Evolutionary conservation across 1,140 invertebrate species (phyloP).

Genomic region (Nilaparvata lugens): DNA sequence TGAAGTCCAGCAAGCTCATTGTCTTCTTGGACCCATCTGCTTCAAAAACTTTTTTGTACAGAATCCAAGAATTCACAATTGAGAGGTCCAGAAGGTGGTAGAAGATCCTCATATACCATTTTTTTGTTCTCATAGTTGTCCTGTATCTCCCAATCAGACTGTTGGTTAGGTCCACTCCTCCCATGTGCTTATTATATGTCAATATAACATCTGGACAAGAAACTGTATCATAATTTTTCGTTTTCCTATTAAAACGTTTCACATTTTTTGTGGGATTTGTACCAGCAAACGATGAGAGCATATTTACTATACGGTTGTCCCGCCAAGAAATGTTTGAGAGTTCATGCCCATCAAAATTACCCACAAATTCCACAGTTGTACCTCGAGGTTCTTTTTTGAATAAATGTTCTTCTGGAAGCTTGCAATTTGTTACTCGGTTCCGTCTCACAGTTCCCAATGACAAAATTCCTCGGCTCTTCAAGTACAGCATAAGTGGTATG

Average conservation of each 20-base stretch:
- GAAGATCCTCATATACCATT: conserved; percentile 12
- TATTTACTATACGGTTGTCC: conserved; percentile 8
- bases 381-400: conserved; percentile 13
- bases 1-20: not conserved
- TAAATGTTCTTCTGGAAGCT: conserved; percentile 18
- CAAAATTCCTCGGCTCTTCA: conserved; percentile 22
- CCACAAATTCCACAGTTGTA: not conserved
- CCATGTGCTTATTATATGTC: conserved; percentile 27
- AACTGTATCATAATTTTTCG: not conserved
- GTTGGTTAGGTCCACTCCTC: conserved; percentile 31
- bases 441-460: conserved; percentile 21
- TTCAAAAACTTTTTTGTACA: not conserved
- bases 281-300: conserved; percentile 3
- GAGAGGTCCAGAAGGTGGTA: conserved; percentile 7
- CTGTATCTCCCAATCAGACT: conserved; percentile 25
- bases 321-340: conserved; percentile 15
- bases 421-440: conserved; percentile 24
- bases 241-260: conserved; percentile 10
- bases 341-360: conserved; percentile 7
- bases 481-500: conserved; percentile 19
- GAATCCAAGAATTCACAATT: not conserved
- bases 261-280: not conserved
- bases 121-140: conserved; percentile 27
- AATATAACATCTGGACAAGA: conserved; percentile 6
- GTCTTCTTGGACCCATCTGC: not conserved